These are phyloP conservation scores for Lasioglossum calceatum DNA, from an alignment of 2,888 invertebrate genomes.

Conservation along the genomic window DNA sequence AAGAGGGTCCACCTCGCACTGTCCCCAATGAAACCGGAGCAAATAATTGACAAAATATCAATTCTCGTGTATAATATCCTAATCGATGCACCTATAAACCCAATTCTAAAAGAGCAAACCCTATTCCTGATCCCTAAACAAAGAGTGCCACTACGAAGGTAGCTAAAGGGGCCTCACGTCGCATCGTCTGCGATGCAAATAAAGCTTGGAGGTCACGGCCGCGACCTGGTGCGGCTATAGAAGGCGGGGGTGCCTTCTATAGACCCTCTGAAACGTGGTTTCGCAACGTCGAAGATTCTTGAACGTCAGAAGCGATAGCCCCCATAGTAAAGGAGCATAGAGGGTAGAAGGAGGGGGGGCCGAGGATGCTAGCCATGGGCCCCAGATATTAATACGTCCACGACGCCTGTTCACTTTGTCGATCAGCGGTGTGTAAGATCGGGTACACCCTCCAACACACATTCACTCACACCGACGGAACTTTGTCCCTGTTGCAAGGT, in stretches of 20 bases:
- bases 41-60: neutral
- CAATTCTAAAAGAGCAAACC: too few species aligned
- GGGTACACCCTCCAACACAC: constrained; percentile 63
- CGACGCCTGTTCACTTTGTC: constrained; percentile 80
- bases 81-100: too few species aligned
- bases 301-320: constrained; percentile 64
- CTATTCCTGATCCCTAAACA: too few species aligned
- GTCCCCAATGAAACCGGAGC: constrained; percentile 31
- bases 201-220: constrained; percentile 46
- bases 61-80: neutral
- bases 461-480: constrained; percentile 64
- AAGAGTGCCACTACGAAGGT: neutral
- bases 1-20: neutral
- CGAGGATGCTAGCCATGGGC: constrained; percentile 67
- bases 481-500: constrained; percentile 80
- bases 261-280: constrained; percentile 37
- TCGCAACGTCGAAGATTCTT: constrained; percentile 58
- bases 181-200: constrained; percentile 35
- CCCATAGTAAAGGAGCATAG: constrained; percentile 52
- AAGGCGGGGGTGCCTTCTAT: neutral
- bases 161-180: neutral
- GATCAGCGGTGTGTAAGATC: constrained; percentile 82
- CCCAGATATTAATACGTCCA: constrained; percentile 80
- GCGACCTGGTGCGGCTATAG: neutral
- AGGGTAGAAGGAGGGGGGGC: constrained; percentile 26